These are phyloP conservation scores for Actinia equina DNA, from an alignment of 64 coral and sea anemone genomes.

Conservation along the genomic window DNA sequence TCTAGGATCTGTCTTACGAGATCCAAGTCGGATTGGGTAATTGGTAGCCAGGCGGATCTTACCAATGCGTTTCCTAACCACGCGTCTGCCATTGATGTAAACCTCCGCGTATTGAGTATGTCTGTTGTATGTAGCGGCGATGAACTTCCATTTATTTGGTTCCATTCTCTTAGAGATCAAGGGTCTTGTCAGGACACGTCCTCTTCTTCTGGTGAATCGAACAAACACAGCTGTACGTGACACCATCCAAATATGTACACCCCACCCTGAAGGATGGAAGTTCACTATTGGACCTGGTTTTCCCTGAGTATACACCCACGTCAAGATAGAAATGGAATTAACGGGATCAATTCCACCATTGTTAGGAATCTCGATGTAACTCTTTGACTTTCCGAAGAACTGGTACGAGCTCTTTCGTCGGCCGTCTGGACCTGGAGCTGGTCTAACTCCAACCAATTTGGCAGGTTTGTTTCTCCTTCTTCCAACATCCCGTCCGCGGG, in stretches of 20 bases:
- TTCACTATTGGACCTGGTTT: conserved; percentile 75
- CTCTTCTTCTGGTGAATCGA: conserved; percentile 38
- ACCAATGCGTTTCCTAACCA: conserved; percentile 30
- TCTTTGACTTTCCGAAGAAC: conserved; percentile 74
- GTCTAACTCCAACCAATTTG: conserved; percentile 41
- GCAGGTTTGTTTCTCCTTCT: conserved; percentile 53
- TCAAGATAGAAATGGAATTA: conserved; percentile 68
- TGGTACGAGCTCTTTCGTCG: conserved; percentile 58
- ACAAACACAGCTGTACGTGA: conserved; percentile 33
- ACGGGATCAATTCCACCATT: conserved; percentile 68
- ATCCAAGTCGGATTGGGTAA: conserved; percentile 62
- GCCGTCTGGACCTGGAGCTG: conserved; percentile 67
- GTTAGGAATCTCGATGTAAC: conserved; percentile 72
- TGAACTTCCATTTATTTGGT: conserved; percentile 56
- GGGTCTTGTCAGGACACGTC: conserved; percentile 9
- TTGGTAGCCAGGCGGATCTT: conserved; percentile 68
- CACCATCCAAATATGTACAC: conserved; percentile 71
- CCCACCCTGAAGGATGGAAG: conserved; percentile 68
- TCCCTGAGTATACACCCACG: conserved; percentile 58
- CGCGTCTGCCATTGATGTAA: conserved; percentile 60
- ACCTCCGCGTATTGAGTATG: conserved; percentile 56
- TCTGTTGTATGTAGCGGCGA: conserved; percentile 52
- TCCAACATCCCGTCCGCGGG: conserved; percentile 48
- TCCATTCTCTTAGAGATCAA: conserved; percentile 36
- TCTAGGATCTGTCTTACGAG: conserved; percentile 19